A percentile compares a stretch with the other conserved stretches of the same genome.
These are phyloP conservation scores for Boloria selene DNA, from an alignment of 2,888 invertebrate species.

Conservation along the genomic window DNA sequence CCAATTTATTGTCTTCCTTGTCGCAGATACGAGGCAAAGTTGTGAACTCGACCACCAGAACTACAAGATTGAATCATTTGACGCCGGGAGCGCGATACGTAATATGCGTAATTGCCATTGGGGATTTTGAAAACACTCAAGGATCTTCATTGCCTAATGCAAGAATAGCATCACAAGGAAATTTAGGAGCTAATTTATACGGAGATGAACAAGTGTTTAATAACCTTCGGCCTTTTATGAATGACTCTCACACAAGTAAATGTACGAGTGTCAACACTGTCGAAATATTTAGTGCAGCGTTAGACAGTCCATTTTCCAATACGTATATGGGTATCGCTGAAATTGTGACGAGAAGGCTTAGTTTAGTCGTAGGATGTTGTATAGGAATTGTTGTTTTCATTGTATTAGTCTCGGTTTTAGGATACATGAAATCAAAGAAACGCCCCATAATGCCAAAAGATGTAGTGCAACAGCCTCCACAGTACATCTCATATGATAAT, in stretches of 20 bases:
- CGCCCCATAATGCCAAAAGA: slow-evolving; percentile 89
- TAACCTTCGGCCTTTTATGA: slow-evolving; percentile 66
- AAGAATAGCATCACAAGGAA: slow-evolving; percentile 69
- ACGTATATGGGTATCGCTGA: slow-evolving; percentile 88
- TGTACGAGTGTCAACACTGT: slow-evolving; percentile 90
- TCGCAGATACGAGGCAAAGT: slow-evolving; percentile 88
- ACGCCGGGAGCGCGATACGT: slow-evolving; percentile 91
- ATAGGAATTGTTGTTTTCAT: slow-evolving; percentile 93
- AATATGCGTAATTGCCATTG: slow-evolving; percentile 93
- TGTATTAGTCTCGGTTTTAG: slow-evolving; percentile 90
- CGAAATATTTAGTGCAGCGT: slow-evolving; percentile 85
- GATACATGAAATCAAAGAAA: slow-evolving; percentile 93
- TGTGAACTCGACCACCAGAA: slow-evolving; percentile 87
- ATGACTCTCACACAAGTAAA: slow-evolving; percentile 88
- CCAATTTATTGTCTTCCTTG: slow-evolving; percentile 24
- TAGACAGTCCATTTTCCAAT: slow-evolving; percentile 82
- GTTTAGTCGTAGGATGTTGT: slow-evolving; percentile 92
- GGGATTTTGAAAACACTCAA: slow-evolving; percentile 82
- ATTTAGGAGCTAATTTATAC: slow-evolving; percentile 66
- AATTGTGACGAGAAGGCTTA: slow-evolving; percentile 90
- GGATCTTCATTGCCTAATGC: slow-evolving; percentile 76
- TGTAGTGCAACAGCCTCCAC: slow-evolving; percentile 87
- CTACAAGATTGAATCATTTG: slow-evolving; percentile 88
- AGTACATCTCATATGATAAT: slow-evolving; percentile 89
- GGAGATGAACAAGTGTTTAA: slow-evolving; percentile 84